Evolutionary conservation across 2,113 vertebrate species (phyloP).

Genomic region (Aldabrachelys gigantea): DNA sequence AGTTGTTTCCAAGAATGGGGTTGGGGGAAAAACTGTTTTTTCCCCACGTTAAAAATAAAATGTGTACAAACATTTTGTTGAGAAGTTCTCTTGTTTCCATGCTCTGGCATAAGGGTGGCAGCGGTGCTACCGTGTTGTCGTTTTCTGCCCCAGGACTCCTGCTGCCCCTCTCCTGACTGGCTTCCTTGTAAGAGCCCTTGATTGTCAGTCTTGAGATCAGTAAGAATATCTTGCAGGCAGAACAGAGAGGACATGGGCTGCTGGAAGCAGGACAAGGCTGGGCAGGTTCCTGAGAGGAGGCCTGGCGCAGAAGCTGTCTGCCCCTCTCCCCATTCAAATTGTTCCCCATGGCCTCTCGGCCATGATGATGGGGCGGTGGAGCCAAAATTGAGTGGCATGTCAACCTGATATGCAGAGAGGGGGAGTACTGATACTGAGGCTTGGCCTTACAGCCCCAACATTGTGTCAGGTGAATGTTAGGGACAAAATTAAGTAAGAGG

Average conservation of each 20-base stretch:
- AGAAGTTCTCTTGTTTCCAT: not conserved
- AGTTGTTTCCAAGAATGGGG: not conserved
- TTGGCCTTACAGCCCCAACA: not conserved
- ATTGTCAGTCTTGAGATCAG: not conserved
- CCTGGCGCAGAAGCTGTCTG: not conserved
- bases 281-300: not conserved
- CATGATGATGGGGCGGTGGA: not conserved
- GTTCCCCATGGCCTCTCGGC: not conserved
- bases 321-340: not conserved
- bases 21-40: not conserved
- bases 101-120: not conserved
- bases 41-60: not conserved
- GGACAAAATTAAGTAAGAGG: not conserved
- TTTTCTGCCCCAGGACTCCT: not conserved
- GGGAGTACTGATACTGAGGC: not conserved
- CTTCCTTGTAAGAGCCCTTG: not conserved
- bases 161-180: not conserved
- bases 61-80: not conserved
- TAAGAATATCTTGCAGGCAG: not conserved
- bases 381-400: not conserved
- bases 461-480: not conserved
- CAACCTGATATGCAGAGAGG: not conserved
- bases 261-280: not conserved
- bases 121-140: not conserved
- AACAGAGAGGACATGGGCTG: not conserved